Conservation (phyloP, 2,797 vertebrate genomes). For the Cercopithecus mitis region DNA sequence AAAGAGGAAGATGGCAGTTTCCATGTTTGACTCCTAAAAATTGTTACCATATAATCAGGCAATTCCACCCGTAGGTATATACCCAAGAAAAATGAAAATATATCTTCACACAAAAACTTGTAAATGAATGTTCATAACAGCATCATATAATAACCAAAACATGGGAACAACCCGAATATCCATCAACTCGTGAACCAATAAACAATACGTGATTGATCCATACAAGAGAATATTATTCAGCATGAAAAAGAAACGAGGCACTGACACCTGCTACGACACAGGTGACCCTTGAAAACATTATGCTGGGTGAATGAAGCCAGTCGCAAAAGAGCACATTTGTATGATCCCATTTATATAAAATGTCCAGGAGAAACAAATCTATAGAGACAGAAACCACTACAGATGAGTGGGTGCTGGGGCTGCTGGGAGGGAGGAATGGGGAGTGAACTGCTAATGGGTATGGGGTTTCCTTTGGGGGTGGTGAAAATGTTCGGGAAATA, state of each 20-base stretch:
- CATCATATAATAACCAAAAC: not conserved
- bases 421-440: not conserved
- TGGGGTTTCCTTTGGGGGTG: not conserved
- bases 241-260: constrained; percentile 12
- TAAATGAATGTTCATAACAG: not conserved
- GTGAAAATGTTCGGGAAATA: not conserved
- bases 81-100: not conserved
- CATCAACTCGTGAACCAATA: not conserved
- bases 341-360: constrained; percentile 27
- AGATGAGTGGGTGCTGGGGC: not conserved
- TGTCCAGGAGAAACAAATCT: constrained; percentile 35
- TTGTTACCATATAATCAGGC: not conserved
- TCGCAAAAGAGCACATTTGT: constrained; percentile 32
- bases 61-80: not conserved
- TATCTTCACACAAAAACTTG: not conserved
- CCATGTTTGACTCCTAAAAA: constrained; percentile 32
- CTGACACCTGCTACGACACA: not conserved
- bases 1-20: constrained; percentile 60
- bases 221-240: not conserved
- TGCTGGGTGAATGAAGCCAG: constrained; percentile 38
- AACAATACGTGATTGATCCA: not conserved
- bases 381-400: not conserved
- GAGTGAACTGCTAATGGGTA: not conserved
- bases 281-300: constrained; percentile 36
- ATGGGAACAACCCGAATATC: not conserved